Evolutionary conservation across 2,113 vertebrate genomes (phyloP).

Genomic region (Hirundichthys speculiger): DNA sequence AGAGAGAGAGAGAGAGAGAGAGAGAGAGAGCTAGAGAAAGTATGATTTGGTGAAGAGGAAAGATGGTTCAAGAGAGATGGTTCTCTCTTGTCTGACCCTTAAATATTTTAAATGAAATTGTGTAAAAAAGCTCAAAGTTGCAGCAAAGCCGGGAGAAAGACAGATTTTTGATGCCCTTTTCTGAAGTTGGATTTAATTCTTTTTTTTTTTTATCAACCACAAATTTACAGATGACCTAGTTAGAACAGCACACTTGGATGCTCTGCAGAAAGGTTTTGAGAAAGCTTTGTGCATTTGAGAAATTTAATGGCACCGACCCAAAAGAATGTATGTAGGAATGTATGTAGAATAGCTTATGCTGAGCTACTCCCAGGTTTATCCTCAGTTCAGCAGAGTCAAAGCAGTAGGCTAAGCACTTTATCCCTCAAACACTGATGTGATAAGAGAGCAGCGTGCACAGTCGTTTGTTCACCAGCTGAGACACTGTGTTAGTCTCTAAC

Average conservation of each 20-base stretch:
- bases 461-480: slow-evolving; percentile 43
- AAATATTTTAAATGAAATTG: slow-evolving; percentile 26
- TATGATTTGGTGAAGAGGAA: slow-evolving; percentile 12
- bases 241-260: slow-evolving; percentile 34
- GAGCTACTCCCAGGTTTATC: slow-evolving; percentile 6
- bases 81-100: slow-evolving; percentile 15
- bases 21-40: no score
- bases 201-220: slow-evolving; percentile 30
- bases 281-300: slow-evolving; percentile 22
- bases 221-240: slow-evolving; percentile 65
- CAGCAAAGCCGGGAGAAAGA: slow-evolving; percentile 23
- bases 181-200: background rate
- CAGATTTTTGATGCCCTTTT: slow-evolving; percentile 10
- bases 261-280: slow-evolving; percentile 30
- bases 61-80: no score
- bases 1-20: no score
- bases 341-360: slow-evolving; percentile 6
- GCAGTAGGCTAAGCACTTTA: slow-evolving; percentile 45
- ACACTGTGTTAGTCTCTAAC: slow-evolving; percentile 44
- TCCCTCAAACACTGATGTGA: slow-evolving; percentile 41
- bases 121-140: slow-evolving; percentile 28
- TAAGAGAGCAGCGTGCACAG: slow-evolving; percentile 35
- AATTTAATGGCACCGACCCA: slow-evolving; percentile 3
- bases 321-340: background rate
- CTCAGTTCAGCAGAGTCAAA: slow-evolving; percentile 31